Evolutionary conservation across 2,888 invertebrate genomes (phyloP), one percentile per base, ranked within the genome.

Genomic region (Morinoia aosen): DNA sequence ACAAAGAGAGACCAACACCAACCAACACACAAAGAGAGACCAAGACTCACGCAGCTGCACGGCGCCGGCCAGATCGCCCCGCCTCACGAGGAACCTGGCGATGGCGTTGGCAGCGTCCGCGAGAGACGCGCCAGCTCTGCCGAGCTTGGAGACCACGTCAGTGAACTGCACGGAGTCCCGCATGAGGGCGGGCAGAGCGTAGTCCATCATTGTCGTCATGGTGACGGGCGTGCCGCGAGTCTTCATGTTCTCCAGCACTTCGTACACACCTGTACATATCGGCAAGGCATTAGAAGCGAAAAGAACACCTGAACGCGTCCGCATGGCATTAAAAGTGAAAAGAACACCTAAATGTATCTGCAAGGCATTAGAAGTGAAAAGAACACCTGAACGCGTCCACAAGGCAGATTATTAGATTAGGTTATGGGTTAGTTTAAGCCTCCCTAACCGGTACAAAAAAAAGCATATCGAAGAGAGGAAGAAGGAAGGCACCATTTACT

Each of bases 191-290:
- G 99, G 99, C 96, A 99, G 97, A 0, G 98, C 98, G 97, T 98
- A 99, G 95, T 98, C 98, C 95, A 98, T 97, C 5, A 99, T 97
- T 0, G 98, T 98, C 97, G 98, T 98, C 0, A 98, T 97, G 94
- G 97, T 98, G 4, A 98, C 98, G 58, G 97, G 95, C 0, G 98
- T 96, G 10, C 98, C 97, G 97, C 98, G 98, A 10, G 98, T 98
- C 4, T 97, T 97, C 98, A 99, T 99, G 96, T 98, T 97, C 48
- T 97, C 97, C 1, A 99, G 97, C 7, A 98, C 97, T 95, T 98
- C 97, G 10, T 98, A 97, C 3, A 98, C 97, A 88, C 97, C 97
- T 97, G 96, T 8, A 97, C 96, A 95, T 12, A 88, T n/a, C 61
- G 0, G 76, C 33, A 76, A 2, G 76, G 8, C 76, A 76, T 76